These are phyloP conservation scores for Plagiodera versicolora DNA, from an alignment of 2,888 invertebrate genomes.

Conservation along the genomic window DNA sequence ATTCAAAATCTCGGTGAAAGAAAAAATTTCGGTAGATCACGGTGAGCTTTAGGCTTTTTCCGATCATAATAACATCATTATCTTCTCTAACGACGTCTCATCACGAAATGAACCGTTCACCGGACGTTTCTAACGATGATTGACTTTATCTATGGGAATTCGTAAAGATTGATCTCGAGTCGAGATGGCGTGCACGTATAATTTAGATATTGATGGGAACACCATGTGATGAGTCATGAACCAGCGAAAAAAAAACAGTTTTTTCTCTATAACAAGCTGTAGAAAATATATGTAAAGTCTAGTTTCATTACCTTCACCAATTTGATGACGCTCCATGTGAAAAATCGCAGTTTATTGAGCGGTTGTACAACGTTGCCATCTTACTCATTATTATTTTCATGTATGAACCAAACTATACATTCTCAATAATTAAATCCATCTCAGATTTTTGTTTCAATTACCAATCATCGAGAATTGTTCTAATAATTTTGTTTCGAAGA, in stretches of 20 bases:
- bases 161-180: background rate
- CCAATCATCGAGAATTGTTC: too few species aligned
- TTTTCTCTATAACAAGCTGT: too few species aligned
- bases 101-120: constrained; percentile 35
- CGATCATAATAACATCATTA: constrained; percentile 34
- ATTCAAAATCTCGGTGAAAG: background rate
- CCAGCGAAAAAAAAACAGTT: background rate
- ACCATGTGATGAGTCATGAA: background rate
- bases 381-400: too few species aligned
- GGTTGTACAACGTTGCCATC: too few species aligned
- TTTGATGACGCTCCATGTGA: too few species aligned
- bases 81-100: constrained; percentile 33
- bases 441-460: too few species aligned
- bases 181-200: background rate
- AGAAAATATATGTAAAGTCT: too few species aligned
- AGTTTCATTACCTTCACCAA: too few species aligned
- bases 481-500: too few species aligned
- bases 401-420: too few species aligned
- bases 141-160: constrained; percentile 17
- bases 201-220: background rate
- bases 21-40: constrained; percentile 1
- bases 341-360: too few species aligned
- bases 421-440: too few species aligned
- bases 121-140: constrained; percentile 15
- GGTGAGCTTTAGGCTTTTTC: background rate